Base-by-base conservation (phyloP, 1,140 invertebrate species). In the Catajapyx aquilonaris region DNA sequence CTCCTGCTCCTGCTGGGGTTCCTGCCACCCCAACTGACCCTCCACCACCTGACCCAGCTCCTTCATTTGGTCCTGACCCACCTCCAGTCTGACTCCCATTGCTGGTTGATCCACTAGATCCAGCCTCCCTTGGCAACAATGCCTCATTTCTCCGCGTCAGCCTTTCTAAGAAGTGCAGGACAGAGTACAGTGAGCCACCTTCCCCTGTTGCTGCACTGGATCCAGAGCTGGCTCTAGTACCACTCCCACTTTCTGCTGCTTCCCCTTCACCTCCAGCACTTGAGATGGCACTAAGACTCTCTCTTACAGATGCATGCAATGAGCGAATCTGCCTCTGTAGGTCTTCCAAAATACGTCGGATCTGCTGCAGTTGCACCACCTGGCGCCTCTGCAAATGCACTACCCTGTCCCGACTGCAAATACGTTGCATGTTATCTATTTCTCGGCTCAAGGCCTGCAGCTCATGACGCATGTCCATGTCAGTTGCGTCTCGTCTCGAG, bases 261-360 rank as follows among this genome's bases (percentile, higher is more conserved):
- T 28, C 23, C 23, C 23, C 7, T 28, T 7, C 19, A 17, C 33
- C 15, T 11, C 33, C 19, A n/a, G 33, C 15, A 34, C 19, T 34
- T 2, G n/a, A 18, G 16, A 13, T n/a, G n/a, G 33, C 33, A 3
- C 15, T 34, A 1, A 34, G 17, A 20, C 34, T 31, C 16, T 56
- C 38, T 42, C 57, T 19, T 43, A 64, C 49, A 49, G 59, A 50
- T 44, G 57, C 48, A 13, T 68, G 63, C 20, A 71, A 49, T 34
- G 56, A 53, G 23, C 64, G 47, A 37, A 75, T 65, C 36, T 71
- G 65, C 35, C 63, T 48, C 31, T 69, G 63, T 22, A 76, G 52
- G 47, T 70, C 66, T 38, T 68, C 63, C 58, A 72, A 68, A 60
- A 74, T 68, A 38, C 54, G 57, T 5, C 70, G 61, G 19, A 76